Conservation (phyloP, 2,113 vertebrate species). For the Bubalus kerabau region DNA sequence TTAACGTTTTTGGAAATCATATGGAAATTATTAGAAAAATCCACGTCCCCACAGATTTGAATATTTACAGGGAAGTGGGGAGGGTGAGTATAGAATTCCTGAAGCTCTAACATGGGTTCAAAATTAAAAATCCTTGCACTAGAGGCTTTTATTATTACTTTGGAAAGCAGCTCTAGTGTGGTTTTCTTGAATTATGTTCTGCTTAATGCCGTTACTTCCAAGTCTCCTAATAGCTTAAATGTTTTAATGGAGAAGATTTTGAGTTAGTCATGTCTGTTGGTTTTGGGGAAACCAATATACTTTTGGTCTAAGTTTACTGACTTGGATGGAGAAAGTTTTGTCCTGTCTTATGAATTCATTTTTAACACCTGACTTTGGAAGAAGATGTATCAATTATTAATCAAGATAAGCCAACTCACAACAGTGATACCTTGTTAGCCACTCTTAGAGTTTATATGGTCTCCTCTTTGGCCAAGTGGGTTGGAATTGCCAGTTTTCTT, state of each 20-base stretch:
- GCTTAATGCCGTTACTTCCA: not conserved
- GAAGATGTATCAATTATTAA: not conserved
- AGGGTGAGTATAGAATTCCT: not conserved
- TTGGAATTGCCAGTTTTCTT: not conserved
- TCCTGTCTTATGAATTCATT: not conserved
- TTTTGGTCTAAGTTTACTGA: not conserved
- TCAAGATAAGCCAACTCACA: not conserved
- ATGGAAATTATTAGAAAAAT: not conserved
- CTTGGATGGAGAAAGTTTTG: not conserved
- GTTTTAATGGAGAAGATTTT: not conserved
- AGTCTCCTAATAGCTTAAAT: not conserved
- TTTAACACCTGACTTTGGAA: not conserved
- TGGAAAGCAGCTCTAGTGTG: not conserved
- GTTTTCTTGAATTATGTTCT: constrained; percentile 14
- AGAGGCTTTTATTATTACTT: not conserved
- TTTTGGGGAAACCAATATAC: not conserved
- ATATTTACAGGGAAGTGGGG: not conserved
- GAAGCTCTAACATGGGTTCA: not conserved
- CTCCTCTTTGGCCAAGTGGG: not conserved
- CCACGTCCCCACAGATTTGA: not conserved
- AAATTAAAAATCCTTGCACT: not conserved
- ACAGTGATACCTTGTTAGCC: not conserved
- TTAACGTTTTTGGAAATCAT: not conserved
- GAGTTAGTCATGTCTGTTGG: not conserved
- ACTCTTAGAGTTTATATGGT: not conserved